A percentile compares a stretch with the other conserved stretches of the same genome.
These are phyloP conservation scores for Rallus limicola DNA, from an alignment of 2,113 vertebrate genomes.

Conservation along the genomic window DNA sequence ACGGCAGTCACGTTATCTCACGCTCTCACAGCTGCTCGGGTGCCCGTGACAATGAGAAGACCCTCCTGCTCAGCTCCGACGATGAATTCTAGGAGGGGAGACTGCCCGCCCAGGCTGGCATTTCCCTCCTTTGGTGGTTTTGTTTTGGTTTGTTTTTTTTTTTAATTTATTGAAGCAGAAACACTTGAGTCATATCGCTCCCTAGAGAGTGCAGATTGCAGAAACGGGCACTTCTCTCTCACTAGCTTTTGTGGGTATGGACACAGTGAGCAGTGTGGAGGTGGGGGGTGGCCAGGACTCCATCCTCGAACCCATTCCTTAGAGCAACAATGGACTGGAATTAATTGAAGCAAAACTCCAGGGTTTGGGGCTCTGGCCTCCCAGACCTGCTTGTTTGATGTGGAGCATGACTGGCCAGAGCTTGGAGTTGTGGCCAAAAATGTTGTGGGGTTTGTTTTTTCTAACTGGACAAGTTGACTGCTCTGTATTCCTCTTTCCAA, in stretches of 20 bases:
- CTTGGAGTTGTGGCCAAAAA: not conserved
- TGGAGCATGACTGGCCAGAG: not conserved
- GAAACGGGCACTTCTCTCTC: slow-evolving; percentile 19
- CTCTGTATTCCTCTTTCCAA: not conserved
- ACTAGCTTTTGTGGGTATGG: slow-evolving; percentile 7
- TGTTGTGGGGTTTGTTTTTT: not conserved
- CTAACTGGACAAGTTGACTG: not conserved
- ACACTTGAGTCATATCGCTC: slow-evolving; percentile 54
- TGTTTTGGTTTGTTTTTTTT: not conserved
- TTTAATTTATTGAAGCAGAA: slow-evolving; percentile 76
- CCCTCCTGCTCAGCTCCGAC: slow-evolving; percentile 91
- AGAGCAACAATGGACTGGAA: not conserved
- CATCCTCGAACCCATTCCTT: not conserved
- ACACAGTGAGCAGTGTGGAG: not conserved
- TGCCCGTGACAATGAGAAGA: slow-evolving; percentile 89
- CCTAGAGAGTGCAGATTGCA: slow-evolving; percentile 52
- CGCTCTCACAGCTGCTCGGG: slow-evolving; percentile 88
- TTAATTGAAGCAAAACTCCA: not conserved
- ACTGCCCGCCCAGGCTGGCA: not conserved
- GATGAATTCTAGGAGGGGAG: slow-evolving; percentile 87
- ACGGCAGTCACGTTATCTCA: slow-evolving; percentile 76
- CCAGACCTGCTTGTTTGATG: not conserved
- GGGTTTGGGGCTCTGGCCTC: not conserved
- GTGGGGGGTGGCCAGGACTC: not conserved
- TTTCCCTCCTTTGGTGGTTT: not conserved